A percentile compares a stretch with the other conserved stretches of the same genome.
Evolutionary conservation across 2,888 invertebrate species (phyloP).

Genomic region (Ichneumon xanthorius): DNA sequence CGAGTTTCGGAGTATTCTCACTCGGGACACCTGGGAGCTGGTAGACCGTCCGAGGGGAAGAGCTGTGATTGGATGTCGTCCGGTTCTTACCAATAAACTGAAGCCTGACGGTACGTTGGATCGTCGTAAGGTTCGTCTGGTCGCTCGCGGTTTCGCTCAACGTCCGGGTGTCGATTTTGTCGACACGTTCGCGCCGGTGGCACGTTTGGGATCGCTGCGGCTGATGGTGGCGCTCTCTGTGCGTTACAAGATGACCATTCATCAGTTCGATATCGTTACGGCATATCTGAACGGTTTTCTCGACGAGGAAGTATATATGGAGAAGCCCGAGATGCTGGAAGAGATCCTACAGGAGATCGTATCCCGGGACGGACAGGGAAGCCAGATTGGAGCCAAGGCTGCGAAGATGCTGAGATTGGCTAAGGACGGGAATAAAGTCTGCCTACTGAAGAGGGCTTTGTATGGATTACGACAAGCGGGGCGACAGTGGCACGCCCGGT

Average conservation of each 20-base stretch:
- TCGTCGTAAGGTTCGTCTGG: constrained; percentile 60
- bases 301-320: constrained; percentile 64
- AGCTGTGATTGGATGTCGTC: constrained; percentile 19
- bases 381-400: constrained; percentile 14
- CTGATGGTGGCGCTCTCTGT: constrained; percentile 59
- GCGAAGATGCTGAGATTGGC: neutral
- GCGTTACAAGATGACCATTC: constrained; percentile 17
- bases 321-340: constrained; percentile 49
- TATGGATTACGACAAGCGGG: constrained; percentile 69
- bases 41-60: constrained; percentile 44
- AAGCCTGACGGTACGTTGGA: constrained; percentile 57
- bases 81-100: constrained; percentile 55
- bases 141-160: constrained; percentile 64
- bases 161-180: constrained; percentile 57
- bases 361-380: neutral
- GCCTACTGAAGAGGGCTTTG: constrained; percentile 64
- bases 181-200: constrained; percentile 66
- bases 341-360: constrained; percentile 3
- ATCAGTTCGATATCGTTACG: constrained; percentile 68
- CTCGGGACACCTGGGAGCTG: constrained; percentile 52
- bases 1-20: constrained; percentile 65
- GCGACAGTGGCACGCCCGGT: constrained; percentile 64
- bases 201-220: constrained; percentile 63
- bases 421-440: constrained; percentile 63
- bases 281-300: constrained; percentile 70